Base-by-base conservation (phyloP, 2,113 vertebrate genomes). In the Clinocottus analis region DNA sequence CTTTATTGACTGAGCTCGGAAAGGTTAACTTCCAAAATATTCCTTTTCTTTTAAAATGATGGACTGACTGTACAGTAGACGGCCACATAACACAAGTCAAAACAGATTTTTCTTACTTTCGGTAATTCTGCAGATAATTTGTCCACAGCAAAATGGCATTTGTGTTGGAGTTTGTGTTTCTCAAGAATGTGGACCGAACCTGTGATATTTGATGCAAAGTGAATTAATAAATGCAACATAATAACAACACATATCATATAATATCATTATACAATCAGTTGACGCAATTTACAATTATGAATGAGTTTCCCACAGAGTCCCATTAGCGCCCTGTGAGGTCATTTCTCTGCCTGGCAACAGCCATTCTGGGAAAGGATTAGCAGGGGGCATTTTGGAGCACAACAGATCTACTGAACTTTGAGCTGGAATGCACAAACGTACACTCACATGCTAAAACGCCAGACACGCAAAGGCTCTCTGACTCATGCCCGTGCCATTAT, bases 341-440 rank as follows among this genome's bases (percentile, higher is more conserved):
- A 89, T 87, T 84, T 87, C 83, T 89, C 90, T 93, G 93, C 91
- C 91, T 81, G 82, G 87, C 81, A 92, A 93, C 91, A 87, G 81
- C 85, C 89, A 83, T 93, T 93, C 85, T 87, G 84, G 86, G 85
- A 87, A 85, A 27, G 90, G 91, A 91, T 92, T 93, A 93, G 65
- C 69, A 60, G 23, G 60, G 58, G 59, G 60, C 31, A 72, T 67
- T 14, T 55, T 19, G 71, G 77, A 79, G 79, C 78, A 86, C 31
- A 59, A 17, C 55, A 84, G 83, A 82, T 86, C 86, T 62, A 73
- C 80, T 90, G 91, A 90, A 92, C 87, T 90, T 87, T 77, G 72
- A 89, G 86, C 85, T 79, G 87, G 88, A 87, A 91, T 87, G 79
- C 75, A 51, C 31, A 61, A 25, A 45, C 71, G 72, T 49, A 33